These are phyloP conservation scores for Malacoctenus gilli DNA, from an alignment of 2,797 vertebrate species.

Conservation along the genomic window DNA sequence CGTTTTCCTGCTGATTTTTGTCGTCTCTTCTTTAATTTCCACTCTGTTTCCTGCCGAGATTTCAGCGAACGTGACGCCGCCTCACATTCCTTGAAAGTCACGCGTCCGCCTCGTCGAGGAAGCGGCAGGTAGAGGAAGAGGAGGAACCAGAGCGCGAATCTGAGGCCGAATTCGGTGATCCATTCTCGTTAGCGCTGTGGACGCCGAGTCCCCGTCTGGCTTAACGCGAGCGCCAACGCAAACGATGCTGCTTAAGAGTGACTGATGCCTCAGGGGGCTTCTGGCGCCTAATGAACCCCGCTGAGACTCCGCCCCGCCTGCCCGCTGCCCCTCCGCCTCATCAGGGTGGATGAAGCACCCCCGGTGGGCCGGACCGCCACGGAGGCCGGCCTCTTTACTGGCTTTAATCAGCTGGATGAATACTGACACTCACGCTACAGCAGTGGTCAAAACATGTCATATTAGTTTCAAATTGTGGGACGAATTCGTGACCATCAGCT, in stretches of 20 bases:
- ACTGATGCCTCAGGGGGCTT: slow-evolving; percentile 37
- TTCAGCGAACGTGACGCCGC: slow-evolving; percentile 24
- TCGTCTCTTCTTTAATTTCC: slow-evolving; percentile 47
- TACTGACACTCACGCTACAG: no score
- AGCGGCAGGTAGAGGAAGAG: no score
- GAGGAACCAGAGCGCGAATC: slow-evolving; percentile 6
- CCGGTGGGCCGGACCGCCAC: slow-evolving; percentile 6
- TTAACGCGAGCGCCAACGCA: slow-evolving; percentile 47
- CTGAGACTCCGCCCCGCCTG: slow-evolving; percentile 50
- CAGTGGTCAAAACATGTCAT: no score
- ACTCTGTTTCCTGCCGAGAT: slow-evolving; percentile 35
- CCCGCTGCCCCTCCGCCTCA: slow-evolving; percentile 34
- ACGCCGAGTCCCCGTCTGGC: slow-evolving; percentile 22
- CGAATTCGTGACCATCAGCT: no score
- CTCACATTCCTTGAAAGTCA: slow-evolving; percentile 46
- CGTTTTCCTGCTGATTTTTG: slow-evolving; percentile 52
- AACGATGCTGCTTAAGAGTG: slow-evolving; percentile 44
- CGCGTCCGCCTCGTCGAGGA: slow-evolving; percentile 18
- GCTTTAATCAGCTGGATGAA: no score
- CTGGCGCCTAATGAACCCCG: slow-evolving; percentile 68
- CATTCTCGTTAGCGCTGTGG: slow-evolving; percentile 68
- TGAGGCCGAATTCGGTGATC: slow-evolving; percentile 37
- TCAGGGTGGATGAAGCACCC: slow-evolving; percentile 51
- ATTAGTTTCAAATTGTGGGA: no score
- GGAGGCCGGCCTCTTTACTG: no score